Conservation (phyloP, 2,113 vertebrate species). For the Tachuris rubrigastra region DNA sequence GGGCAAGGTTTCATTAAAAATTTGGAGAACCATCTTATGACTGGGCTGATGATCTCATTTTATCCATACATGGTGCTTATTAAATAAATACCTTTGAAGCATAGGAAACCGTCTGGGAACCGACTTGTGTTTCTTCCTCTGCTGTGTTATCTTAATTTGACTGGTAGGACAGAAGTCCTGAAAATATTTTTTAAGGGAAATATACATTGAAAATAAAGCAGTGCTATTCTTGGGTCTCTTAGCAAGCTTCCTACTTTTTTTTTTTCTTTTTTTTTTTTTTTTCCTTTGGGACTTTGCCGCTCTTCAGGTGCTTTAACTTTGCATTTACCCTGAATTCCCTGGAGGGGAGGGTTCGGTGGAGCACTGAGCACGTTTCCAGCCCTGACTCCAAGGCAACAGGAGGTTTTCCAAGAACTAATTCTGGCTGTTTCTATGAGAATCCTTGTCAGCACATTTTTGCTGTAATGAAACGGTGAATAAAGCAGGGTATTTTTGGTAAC, state of each 20-base stretch:
- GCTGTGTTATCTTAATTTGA: conserved; percentile 26
- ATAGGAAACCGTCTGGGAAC: conserved; percentile 15
- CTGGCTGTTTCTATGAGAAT: background rate
- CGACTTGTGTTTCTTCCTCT: background rate
- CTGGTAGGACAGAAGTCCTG: conserved; percentile 18
- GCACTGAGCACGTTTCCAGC: background rate
- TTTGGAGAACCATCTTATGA: conserved; percentile 31
- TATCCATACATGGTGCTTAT: conserved; percentile 39
- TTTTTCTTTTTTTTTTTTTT: too few relatives aligned
- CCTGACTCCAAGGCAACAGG: background rate
- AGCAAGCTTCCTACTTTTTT: background rate
- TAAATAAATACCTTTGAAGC: conserved; percentile 56
- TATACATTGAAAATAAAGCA: background rate
- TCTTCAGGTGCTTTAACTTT: background rate
- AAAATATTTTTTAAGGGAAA: conserved; percentile 2
- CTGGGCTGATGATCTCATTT: conserved; percentile 56
- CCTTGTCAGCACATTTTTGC: conserved; percentile 8
- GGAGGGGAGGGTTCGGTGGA: background rate
- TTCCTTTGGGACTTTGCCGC: background rate
- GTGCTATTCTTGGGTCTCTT: conserved; percentile 10
- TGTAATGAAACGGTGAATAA: conserved; percentile 1
- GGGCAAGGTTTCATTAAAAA: conserved; percentile 43
- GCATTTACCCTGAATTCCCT: background rate
- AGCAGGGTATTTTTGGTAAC: conserved; percentile 20
- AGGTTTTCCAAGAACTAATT: conserved; percentile 49